Percentiles rank a stretch among this genome's conserved stretches.
phyloP scores from a whole-genome alignment of 2,797 vertebrate genomes.

The Scolopax rusticola region DNA sequence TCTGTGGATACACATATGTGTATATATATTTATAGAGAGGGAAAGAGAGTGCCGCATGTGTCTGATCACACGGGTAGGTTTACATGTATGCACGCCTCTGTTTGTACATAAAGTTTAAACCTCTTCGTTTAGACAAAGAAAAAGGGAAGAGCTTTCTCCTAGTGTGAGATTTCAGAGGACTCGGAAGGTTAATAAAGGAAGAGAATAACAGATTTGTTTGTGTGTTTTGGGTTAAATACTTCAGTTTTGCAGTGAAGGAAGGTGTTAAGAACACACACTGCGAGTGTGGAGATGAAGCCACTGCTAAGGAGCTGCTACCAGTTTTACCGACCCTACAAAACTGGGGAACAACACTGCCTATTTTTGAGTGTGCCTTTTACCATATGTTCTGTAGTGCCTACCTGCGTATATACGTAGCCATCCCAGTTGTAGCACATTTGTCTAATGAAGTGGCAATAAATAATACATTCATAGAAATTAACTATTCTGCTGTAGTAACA shows the following conservation, averaged over 20 bases:
- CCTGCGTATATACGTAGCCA: background rate
- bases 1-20: slow-evolving; percentile 27
- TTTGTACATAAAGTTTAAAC: slow-evolving; percentile 2
- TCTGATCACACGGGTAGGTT: background rate
- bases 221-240: slow-evolving; percentile 67
- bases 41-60: background rate
- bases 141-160: background rate
- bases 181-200: slow-evolving; percentile 43
- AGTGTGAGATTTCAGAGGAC: background rate
- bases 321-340: background rate
- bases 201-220: slow-evolving; percentile 70
- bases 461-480: background rate
- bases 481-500: background rate
- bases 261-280: slow-evolving; percentile 62
- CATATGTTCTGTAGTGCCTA: background rate
- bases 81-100: background rate
- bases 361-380: background rate
- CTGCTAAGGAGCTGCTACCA: slow-evolving; percentile 32
- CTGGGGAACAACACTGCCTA: background rate
- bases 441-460: background rate
- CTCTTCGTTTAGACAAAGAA: background rate
- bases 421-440: background rate
- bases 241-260: slow-evolving; percentile 54
- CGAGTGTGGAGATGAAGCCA: slow-evolving; percentile 23
- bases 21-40: slow-evolving; percentile 31